Percentiles rank a stretch among this genome's conserved stretches.
phyloP scores from a whole-genome alignment of 2,113 vertebrate species.

The Gasterosteus nipponicus region DNA sequence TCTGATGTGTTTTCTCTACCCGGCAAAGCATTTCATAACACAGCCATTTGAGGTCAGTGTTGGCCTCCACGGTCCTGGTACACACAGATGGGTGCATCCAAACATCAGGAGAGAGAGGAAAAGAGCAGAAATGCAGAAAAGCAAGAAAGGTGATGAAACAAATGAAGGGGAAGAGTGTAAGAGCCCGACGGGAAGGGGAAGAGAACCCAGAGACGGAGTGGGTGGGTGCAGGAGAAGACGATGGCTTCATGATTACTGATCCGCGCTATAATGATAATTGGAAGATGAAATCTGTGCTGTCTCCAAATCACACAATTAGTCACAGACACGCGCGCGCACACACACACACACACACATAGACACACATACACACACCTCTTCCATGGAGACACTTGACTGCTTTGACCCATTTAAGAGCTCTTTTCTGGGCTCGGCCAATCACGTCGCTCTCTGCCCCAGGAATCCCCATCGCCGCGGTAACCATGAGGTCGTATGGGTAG shows the following conservation, averaged over 20 bases:
- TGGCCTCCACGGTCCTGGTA: slow-evolving; percentile 57
- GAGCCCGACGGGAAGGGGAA: slow-evolving; percentile 35
- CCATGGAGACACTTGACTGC: slow-evolving; percentile 76
- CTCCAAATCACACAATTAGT: slow-evolving; percentile 16
- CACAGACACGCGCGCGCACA: slow-evolving; percentile 20
- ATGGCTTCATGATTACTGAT: slow-evolving; percentile 25
- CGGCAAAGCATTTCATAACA: slow-evolving; percentile 50
- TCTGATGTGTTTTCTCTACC: slow-evolving; percentile 43
- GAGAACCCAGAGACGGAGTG: slow-evolving; percentile 28
- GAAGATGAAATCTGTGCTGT: slow-evolving; percentile 31
- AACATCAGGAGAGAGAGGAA: slow-evolving; percentile 42
- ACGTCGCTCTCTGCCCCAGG: slow-evolving; percentile 63
- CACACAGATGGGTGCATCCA: slow-evolving; percentile 52
- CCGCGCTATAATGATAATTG: slow-evolving; percentile 28
- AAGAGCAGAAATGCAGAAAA: slow-evolving; percentile 51
- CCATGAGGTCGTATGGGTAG: slow-evolving; percentile 75
- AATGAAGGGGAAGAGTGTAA: slow-evolving; percentile 28
- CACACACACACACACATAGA: slow-evolving; percentile 12
- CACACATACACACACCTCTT: slow-evolving; percentile 56
- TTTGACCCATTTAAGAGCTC: slow-evolving; percentile 81
- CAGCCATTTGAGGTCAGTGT: slow-evolving; percentile 80
- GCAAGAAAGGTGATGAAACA: slow-evolving; percentile 58
- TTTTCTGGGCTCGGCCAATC: slow-evolving; percentile 71
- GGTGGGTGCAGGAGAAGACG: slow-evolving; percentile 32
- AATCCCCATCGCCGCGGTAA: slow-evolving; percentile 80